Evolutionary conservation across 1,140 invertebrate species (phyloP).

Genomic region (Pseudoatta argentina): DNA sequence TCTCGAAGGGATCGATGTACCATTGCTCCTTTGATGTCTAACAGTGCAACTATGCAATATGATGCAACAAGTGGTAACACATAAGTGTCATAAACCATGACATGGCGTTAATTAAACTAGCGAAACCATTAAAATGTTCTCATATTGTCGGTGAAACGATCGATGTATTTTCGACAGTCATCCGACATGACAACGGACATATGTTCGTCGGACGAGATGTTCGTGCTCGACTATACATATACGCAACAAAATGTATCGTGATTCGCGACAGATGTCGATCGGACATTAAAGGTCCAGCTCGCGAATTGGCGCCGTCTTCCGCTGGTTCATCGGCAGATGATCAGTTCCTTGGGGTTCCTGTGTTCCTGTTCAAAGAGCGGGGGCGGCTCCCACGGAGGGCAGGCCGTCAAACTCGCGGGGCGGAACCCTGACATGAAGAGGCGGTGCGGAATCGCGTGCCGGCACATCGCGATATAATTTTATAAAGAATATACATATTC

Average conservation of each 20-base stretch:
- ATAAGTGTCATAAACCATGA: background rate
- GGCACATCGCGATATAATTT: slow-evolving; percentile 60
- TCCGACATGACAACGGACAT: background rate
- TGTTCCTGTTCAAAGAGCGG: slow-evolving; percentile 86
- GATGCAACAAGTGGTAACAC: background rate
- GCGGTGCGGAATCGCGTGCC: slow-evolving; percentile 84
- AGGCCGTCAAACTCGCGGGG: slow-evolving; percentile 87
- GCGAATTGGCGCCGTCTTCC: slow-evolving; percentile 10
- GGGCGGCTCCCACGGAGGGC: slow-evolving; percentile 87
- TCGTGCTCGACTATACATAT: background rate
- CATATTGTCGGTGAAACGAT: background rate
- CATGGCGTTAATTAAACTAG: background rate
- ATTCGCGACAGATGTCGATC: background rate
- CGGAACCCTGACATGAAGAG: slow-evolving; percentile 86
- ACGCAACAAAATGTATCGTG: background rate
- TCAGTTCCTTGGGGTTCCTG: slow-evolving; percentile 82
- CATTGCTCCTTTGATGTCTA: too few relatives aligned
- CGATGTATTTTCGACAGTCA: background rate
- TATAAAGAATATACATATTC: background rate
- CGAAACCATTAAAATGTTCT: background rate
- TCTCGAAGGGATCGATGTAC: too few relatives aligned
- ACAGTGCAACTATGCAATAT: too few relatives aligned
- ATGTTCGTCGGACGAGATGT: background rate
- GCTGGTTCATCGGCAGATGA: slow-evolving; percentile 17
- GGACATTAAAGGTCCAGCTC: background rate